Conservation (phyloP, 2,113 vertebrate species). For the Dasyurus viverrinus region DNA sequence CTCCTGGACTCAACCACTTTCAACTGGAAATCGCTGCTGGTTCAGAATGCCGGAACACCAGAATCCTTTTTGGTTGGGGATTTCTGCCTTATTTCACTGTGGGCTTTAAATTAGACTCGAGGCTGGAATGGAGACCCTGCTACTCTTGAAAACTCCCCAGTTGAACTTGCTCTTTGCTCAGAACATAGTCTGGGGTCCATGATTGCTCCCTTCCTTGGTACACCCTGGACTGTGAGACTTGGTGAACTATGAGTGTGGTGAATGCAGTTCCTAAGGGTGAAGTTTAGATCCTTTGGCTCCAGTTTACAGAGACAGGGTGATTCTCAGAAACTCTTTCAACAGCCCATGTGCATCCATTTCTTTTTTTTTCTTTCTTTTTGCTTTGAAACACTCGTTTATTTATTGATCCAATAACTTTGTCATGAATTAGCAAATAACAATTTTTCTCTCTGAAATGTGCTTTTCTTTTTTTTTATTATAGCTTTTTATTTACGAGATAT, state of each 20-base stretch:
- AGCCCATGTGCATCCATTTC: neutral
- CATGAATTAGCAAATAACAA: conserved; percentile 51
- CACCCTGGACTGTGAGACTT: neutral
- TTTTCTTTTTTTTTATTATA: conserved; percentile 42
- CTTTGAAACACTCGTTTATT: conserved; percentile 74
- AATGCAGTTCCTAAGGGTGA: neutral
- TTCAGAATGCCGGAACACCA: too few relatives aligned
- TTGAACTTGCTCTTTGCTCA: neutral
- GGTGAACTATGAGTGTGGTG: neutral
- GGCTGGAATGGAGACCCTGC: neutral
- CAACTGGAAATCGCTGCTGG: too few relatives aligned
- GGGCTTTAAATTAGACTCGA: neutral
- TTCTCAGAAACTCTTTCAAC: neutral
- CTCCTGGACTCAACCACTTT: too few relatives aligned
- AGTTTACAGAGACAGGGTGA: neutral
- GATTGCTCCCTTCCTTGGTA: neutral
- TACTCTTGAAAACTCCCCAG: neutral
- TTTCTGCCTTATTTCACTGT: neutral
- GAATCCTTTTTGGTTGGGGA: too few relatives aligned
- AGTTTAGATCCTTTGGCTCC: neutral
- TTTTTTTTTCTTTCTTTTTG: neutral
- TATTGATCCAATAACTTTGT: conserved; percentile 66
- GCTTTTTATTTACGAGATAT: too few relatives aligned
- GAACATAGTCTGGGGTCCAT: neutral
- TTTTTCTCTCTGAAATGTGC: conserved; percentile 66